Conservation (phyloP, 64 coral and sea anemone genomes). For the Pocillopora damicornis region DNA sequence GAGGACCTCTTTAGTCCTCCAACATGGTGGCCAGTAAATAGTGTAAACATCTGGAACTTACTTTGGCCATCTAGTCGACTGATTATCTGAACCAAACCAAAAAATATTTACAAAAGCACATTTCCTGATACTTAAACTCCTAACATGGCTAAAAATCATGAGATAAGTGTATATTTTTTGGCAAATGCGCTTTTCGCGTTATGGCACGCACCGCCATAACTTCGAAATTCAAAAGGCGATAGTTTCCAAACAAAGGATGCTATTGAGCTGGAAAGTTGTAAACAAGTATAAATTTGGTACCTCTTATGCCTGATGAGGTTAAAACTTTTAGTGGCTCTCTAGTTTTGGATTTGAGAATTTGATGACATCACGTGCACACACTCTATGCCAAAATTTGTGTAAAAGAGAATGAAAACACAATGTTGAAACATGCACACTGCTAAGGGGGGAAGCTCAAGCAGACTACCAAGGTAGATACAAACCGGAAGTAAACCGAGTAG, state of each 20-base stretch:
- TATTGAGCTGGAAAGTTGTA: conserved; percentile 22
- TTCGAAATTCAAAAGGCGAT: not conserved
- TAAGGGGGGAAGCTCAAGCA: too few relatives aligned
- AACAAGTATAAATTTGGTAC: not conserved
- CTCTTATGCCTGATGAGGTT: not conserved
- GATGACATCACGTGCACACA: not conserved
- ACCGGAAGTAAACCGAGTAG: too few relatives aligned
- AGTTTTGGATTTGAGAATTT: conserved; percentile 10
- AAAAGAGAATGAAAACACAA: too few relatives aligned
- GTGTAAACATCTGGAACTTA: too few relatives aligned
- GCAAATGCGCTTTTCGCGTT: not conserved
- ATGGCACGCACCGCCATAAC: not conserved
- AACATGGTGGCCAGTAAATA: too few relatives aligned
- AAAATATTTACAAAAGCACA: too few relatives aligned
- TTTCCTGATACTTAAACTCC: too few relatives aligned
- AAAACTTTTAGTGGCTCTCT: not conserved
- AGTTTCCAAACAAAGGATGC: conserved; percentile 10
- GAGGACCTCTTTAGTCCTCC: too few relatives aligned
- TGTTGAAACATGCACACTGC: too few relatives aligned
- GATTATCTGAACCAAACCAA: too few relatives aligned
- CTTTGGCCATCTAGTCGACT: too few relatives aligned
- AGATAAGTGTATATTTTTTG: conserved; percentile 2
- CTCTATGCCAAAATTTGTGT: not conserved
- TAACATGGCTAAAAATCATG: not conserved
- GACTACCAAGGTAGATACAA: too few relatives aligned